phyloP scores from a whole-genome alignment of 2,888 invertebrate species.

The Odontomyia ornata region DNA sequence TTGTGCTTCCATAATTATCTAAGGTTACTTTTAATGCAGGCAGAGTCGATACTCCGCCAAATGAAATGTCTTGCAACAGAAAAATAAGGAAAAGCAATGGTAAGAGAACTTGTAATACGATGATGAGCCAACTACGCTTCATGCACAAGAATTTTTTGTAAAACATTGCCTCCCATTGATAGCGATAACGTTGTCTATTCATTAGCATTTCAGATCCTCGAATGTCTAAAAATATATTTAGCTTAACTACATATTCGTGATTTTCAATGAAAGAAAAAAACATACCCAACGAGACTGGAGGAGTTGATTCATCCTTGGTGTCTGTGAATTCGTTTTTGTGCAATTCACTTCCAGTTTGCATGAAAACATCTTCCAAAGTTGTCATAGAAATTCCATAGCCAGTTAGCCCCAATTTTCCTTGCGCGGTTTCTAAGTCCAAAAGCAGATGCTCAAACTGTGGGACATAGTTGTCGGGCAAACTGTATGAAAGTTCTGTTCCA shows the following conservation, averaged over 20 bases:
- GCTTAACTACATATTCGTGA: too few species aligned
- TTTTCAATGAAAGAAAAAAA: neutral
- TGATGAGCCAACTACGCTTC: conserved; percentile 69
- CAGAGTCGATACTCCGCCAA: conserved; percentile 60
- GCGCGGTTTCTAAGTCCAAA: conserved; percentile 70
- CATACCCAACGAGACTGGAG: conserved; percentile 14
- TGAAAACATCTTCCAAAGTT: conserved; percentile 86
- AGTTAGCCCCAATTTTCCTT: conserved; percentile 69
- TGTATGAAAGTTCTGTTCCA: conserved; percentile 75
- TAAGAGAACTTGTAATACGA: conserved; percentile 66
- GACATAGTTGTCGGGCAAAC: conserved; percentile 69
- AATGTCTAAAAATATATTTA: neutral
- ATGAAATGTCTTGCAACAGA: neutral
- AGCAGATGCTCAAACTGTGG: conserved; percentile 73
- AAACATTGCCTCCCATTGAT: conserved; percentile 74
- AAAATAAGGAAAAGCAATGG: conserved; percentile 70
- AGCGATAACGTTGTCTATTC: neutral
- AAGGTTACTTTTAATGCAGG: conserved; percentile 68
- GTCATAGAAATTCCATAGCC: conserved; percentile 85
- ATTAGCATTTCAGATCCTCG: neutral
- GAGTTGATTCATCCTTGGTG: neutral
- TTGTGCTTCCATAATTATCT: conserved; percentile 62
- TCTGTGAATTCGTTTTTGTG: neutral
- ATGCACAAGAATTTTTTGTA: conserved; percentile 73
- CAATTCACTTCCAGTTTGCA: conserved; percentile 64